Conservation (phyloP, 2,113 vertebrate species). For the Garra rufa region DNA sequence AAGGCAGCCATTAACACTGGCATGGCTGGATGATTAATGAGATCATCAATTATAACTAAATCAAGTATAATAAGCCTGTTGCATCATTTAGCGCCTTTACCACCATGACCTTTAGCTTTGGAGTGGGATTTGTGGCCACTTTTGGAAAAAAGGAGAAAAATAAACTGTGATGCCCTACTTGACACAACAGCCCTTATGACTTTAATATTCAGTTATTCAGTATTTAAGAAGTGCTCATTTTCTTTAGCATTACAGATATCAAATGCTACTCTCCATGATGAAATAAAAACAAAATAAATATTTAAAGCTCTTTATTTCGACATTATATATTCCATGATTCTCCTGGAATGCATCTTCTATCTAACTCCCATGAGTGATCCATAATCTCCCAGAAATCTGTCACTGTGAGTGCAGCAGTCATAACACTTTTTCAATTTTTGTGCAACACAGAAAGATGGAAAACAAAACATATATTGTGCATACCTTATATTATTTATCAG, state of each 20-base stretch:
- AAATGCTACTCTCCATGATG: not conserved
- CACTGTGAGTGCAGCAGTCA: too few relatives aligned
- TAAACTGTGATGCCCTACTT: slow-evolving; percentile 55
- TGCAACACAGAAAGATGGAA: not conserved
- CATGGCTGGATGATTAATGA: slow-evolving; percentile 80
- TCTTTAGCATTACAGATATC: not conserved
- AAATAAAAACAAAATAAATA: not conserved
- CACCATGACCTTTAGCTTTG: slow-evolving; percentile 68
- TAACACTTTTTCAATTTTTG: too few relatives aligned
- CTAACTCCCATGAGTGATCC: not conserved
- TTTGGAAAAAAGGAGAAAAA: slow-evolving; percentile 50
- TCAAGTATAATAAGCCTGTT: slow-evolving; percentile 79
- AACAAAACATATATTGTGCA: not conserved
- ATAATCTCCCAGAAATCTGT: slow-evolving; percentile 2
- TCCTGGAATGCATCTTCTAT: not conserved
- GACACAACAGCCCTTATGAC: slow-evolving; percentile 45
- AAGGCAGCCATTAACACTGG: slow-evolving; percentile 81
- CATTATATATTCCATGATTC: not conserved
- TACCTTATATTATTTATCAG: too few relatives aligned
- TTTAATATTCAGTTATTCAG: slow-evolving; percentile 39
- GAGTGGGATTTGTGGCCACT: slow-evolving; percentile 61
- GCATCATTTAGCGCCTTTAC: slow-evolving; percentile 72
- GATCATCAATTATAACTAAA: slow-evolving; percentile 80
- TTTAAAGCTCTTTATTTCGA: not conserved
- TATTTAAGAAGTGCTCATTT: not conserved